Percentiles rank a stretch among this genome's conserved stretches.
Conservation (phyloP, 2,888 invertebrate genomes). For the Cyclophora albipunctata region DNA sequence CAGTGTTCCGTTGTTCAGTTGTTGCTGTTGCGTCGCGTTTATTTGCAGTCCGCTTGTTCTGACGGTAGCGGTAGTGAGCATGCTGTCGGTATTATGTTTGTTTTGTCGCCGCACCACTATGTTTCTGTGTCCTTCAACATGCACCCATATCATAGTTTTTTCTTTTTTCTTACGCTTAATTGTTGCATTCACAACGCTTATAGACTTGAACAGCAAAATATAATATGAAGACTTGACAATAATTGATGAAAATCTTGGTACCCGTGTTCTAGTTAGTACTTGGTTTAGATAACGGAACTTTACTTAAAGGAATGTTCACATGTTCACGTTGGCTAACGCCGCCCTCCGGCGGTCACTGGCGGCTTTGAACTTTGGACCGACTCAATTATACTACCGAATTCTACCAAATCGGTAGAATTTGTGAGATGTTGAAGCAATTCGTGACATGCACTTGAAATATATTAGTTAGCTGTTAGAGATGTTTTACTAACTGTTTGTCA, state of each 20-base stretch:
- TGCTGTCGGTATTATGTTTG: conserved; percentile 20
- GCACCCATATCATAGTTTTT: conserved; percentile 67
- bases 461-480: too few relatives aligned
- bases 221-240: conserved; percentile 24
- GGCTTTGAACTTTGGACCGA: conserved; percentile 33
- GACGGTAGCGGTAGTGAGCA: conserved; percentile 8
- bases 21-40: background rate
- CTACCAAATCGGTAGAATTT: conserved; percentile 1
- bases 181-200: conserved; percentile 45
- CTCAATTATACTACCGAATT: background rate
- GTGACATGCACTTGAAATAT: too few relatives aligned
- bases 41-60: conserved; percentile 11
- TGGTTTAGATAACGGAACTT: conserved; percentile 42
- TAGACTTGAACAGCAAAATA: conserved; percentile 50
- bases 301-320: conserved; percentile 63
- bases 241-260: conserved; percentile 50
- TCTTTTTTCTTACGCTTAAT: conserved; percentile 46
- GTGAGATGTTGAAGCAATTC: too few relatives aligned
- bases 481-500: too few relatives aligned
- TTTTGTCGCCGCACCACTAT: conserved; percentile 43
- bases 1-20: conserved; percentile 24
- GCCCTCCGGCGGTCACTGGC: conserved; percentile 33
- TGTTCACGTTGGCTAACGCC: conserved; percentile 42
- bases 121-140: conserved; percentile 62
- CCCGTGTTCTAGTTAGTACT: conserved; percentile 34